A percentile compares a stretch with the other conserved stretches of the same genome.
These are phyloP conservation scores for Isichthys henryi DNA, from an alignment of 2,113 vertebrate species.

Conservation along the genomic window DNA sequence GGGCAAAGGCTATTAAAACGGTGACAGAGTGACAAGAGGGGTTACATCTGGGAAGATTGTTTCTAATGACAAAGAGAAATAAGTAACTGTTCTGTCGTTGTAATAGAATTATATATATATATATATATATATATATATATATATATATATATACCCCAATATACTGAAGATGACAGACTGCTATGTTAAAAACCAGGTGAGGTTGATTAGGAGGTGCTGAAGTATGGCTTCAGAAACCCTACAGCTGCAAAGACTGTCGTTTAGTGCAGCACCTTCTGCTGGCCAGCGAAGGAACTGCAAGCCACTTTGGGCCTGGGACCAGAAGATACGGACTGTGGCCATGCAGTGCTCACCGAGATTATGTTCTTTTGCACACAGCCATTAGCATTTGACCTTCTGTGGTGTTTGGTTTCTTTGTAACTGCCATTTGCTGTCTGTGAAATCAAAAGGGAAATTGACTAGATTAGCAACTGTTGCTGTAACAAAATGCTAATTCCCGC, in stretches of 20 bases:
- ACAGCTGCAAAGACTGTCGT: constrained; percentile 49
- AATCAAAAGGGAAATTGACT: constrained; percentile 44
- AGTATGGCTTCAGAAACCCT: not conserved
- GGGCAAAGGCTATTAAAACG: not conserved
- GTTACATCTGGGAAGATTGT: not conserved
- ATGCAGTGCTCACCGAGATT: constrained; percentile 41
- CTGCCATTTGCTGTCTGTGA: constrained; percentile 43
- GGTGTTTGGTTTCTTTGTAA: constrained; percentile 29
- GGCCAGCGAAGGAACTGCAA: constrained; percentile 31
- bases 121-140: not conserved
- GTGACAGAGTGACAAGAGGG: not conserved
- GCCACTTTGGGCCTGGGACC: constrained; percentile 24
- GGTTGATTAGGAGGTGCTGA: not conserved
- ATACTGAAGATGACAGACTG: constrained; percentile 28
- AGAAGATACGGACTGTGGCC: constrained; percentile 48
- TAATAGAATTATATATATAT: not conserved
- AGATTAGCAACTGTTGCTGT: constrained; percentile 46
- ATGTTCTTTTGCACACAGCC: constrained; percentile 22
- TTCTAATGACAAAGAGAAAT: not conserved
- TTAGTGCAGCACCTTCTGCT: constrained; percentile 30
- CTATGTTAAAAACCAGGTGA: constrained; percentile 38
- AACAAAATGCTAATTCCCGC: constrained; percentile 42
- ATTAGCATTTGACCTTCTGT: constrained; percentile 10
- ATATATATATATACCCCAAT: constrained; percentile 7
- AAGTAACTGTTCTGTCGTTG: not conserved